Evolutionary conservation across 1,140 invertebrate species (phyloP).

Genomic region (Euura saliciscinereae): DNA sequence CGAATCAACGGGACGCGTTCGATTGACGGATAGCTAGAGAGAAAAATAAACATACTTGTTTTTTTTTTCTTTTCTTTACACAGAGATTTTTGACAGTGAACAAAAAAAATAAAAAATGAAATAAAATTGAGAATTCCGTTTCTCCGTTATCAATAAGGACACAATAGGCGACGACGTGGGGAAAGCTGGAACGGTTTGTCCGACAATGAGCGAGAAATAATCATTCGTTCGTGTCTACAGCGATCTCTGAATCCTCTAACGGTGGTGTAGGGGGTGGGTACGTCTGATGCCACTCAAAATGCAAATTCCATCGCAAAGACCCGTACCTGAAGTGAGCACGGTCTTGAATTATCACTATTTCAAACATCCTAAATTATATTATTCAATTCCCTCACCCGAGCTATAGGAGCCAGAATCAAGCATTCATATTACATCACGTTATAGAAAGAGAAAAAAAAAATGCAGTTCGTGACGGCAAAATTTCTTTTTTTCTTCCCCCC

Average conservation of each 20-base stretch:
- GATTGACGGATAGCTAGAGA: neutral
- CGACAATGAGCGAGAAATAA: conserved; percentile 28
- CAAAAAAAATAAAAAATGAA: conserved; percentile 28
- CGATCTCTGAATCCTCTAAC: neutral
- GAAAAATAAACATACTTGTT: too few species aligned
- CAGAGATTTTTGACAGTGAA: too few species aligned
- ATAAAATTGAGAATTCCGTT: conserved; percentile 39
- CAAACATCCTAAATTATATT: too few species aligned
- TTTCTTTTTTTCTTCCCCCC: too few species aligned
- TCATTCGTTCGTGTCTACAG: conserved; percentile 33
- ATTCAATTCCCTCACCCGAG: too few species aligned
- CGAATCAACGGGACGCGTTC: neutral
- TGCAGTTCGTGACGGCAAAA: too few species aligned
- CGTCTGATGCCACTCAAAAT: neutral
- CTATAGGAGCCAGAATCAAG: too few species aligned
- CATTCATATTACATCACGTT: too few species aligned
- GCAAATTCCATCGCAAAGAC: neutral
- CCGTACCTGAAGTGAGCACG: too few species aligned
- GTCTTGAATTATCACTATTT: too few species aligned
- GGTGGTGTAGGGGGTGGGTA: neutral
- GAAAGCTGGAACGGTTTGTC: conserved; percentile 17
- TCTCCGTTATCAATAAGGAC: conserved; percentile 30
- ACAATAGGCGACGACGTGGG: neutral
- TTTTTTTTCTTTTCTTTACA: too few species aligned
- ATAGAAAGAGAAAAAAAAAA: too few species aligned